A percentile compares a stretch with the other conserved stretches of the same genome.
These are phyloP conservation scores for Helicoverpa assulta DNA, from an alignment of 2,888 invertebrate species.

Conservation along the genomic window DNA sequence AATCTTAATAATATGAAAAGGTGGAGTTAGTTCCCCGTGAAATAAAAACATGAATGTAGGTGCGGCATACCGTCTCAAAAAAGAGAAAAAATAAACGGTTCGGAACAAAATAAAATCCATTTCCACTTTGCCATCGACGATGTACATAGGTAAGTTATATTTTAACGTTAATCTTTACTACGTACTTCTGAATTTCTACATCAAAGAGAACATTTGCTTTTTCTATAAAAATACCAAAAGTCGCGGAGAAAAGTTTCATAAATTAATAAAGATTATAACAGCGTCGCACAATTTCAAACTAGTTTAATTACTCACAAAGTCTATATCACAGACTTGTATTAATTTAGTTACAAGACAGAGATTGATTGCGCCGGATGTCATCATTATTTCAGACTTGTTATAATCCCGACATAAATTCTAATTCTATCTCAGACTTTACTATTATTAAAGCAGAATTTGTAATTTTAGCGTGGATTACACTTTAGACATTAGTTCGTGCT, in stretches of 20 bases:
- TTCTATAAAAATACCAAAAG: background rate
- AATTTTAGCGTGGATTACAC: background rate
- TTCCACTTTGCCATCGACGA: too few species aligned
- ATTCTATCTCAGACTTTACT: slow-evolving; percentile 35
- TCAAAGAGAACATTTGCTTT: too few species aligned
- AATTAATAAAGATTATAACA: slow-evolving; percentile 17
- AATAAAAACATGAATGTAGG: background rate
- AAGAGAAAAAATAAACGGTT: too few species aligned
- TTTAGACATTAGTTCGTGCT: slow-evolving; percentile 1
- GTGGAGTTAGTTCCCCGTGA: background rate
- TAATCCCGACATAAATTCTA: slow-evolving; percentile 40
- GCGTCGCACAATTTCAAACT: slow-evolving; percentile 9
- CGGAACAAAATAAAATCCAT: too few species aligned
- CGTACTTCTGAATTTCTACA: too few species aligned
- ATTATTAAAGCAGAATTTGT: slow-evolving; percentile 11
- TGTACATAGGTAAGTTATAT: too few species aligned
- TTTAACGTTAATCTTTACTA: too few species aligned
- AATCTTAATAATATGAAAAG: slow-evolving; percentile 4
- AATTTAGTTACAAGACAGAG: slow-evolving; percentile 61
- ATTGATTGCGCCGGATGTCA: slow-evolving; percentile 63
- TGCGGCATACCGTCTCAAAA: background rate
- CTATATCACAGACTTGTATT: slow-evolving; percentile 41
- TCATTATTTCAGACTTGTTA: slow-evolving; percentile 63
- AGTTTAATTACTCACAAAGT: slow-evolving; percentile 43
- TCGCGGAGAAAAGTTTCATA: background rate